Base-by-base conservation (phyloP, 2,113 vertebrate genomes). In the Galbula dea region DNA sequence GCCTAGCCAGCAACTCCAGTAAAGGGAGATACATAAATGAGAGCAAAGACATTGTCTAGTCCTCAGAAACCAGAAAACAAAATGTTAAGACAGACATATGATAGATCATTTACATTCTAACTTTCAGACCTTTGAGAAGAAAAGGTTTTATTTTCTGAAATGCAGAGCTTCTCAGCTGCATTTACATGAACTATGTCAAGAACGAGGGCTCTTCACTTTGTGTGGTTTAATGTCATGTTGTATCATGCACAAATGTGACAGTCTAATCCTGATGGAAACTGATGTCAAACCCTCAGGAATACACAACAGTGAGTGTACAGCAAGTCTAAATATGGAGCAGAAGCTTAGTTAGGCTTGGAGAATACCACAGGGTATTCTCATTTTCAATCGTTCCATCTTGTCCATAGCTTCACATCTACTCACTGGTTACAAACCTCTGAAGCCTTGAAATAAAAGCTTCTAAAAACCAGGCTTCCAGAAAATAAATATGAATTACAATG, bases 91-190 rank as follows among this genome's bases (percentile, higher is more conserved):
- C 55, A 93, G 48, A 66, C n/a, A 52, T 67, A 54, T 34, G 14
- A 90, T 54, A 86, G 67, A 84, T 91, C 73, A 54, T 8, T 57
- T 55, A 10, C 37, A 82, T 43, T 86, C 29, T 85, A 16, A 67
- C 72, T 92, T 95, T 88, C 61, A 19, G 69, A 84, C 37, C 16
- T 89, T 79, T 82, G 57, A 91, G 65, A 75, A 79, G 41, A 90
- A 88, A 78, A 87, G 5, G 2, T 49, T 94, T 82, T 7, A 49
- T 82, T 73, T 94, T 48, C 69, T 88, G 68, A 83, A 68, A 75
- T 37, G 27, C 30, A 18, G 15, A 65, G 55, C 39, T 93, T 86
- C 83, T 68, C 83, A 63, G 32, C n/a, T 80, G 18, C 37, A 45
- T 86, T 96, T 90, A 58, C 32, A 49, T 58, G 7, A 94, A 80